These are phyloP conservation scores for Oreochromis spilurus DNA, from an alignment of 2,113 vertebrate genomes.

Conservation along the genomic window DNA sequence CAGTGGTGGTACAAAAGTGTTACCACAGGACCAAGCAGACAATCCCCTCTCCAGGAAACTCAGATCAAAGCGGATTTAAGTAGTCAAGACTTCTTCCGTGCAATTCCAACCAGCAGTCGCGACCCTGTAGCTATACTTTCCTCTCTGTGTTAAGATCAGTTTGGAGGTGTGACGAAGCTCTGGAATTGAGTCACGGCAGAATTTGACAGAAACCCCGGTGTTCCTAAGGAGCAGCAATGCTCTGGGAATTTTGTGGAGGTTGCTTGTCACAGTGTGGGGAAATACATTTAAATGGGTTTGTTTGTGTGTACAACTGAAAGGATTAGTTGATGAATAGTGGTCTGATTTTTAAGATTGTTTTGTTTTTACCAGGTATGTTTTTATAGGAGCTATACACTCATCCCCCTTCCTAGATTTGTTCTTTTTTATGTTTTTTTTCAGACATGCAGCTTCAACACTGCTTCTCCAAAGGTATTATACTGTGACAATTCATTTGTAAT, in stretches of 20 bases:
- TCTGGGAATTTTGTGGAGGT: not conserved
- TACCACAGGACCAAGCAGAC: constrained; percentile 59
- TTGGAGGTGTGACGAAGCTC: constrained; percentile 39
- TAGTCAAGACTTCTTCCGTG: constrained; percentile 63
- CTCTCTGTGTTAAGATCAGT: constrained; percentile 52
- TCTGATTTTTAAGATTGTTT: not conserved
- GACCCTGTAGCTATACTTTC: constrained; percentile 45
- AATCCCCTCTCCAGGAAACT: constrained; percentile 70
- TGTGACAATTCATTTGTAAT: not conserved
- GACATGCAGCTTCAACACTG: not conserved
- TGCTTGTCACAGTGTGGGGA: not conserved
- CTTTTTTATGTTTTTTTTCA: not conserved
- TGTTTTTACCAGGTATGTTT: not conserved
- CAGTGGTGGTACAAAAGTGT: constrained; percentile 58
- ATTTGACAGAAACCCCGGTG: not conserved
- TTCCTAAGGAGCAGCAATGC: not conserved
- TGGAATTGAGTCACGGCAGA: not conserved
- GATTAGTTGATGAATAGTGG: not conserved
- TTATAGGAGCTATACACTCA: not conserved
- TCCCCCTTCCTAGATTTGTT: not conserved
- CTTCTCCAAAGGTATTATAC: not conserved
- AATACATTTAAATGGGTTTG: not conserved
- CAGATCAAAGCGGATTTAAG: constrained; percentile 74
- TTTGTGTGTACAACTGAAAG: not conserved
- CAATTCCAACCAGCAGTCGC: constrained; percentile 44